phyloP scores from a whole-genome alignment of 2,113 vertebrate genomes.

The Cheilinus undulatus region DNA sequence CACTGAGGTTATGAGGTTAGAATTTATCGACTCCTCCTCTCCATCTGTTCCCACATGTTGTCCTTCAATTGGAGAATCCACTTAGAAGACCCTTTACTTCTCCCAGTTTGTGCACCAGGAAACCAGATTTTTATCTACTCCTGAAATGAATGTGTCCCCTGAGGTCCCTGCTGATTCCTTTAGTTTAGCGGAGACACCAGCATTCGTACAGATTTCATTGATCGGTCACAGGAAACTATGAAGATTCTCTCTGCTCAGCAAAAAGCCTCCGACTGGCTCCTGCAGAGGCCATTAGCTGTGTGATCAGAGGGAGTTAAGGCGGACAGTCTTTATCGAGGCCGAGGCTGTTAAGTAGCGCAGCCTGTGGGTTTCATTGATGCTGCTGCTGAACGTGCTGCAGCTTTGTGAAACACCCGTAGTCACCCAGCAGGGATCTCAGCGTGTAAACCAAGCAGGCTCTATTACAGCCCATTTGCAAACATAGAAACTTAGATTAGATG shows the following conservation, averaged over 20 bases:
- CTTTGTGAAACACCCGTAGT: slow-evolving; percentile 58
- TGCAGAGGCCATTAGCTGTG: slow-evolving; percentile 63
- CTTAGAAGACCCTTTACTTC: background rate
- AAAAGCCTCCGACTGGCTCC: slow-evolving; percentile 49
- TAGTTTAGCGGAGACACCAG: slow-evolving; percentile 21
- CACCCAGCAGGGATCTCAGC: slow-evolving; percentile 56
- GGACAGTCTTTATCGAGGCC: slow-evolving; percentile 48
- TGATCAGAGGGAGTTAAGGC: slow-evolving; percentile 64
- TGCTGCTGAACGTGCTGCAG: slow-evolving; percentile 46
- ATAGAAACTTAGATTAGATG: slow-evolving; percentile 46
- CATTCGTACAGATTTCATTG: slow-evolving; percentile 32
- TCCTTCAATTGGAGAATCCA: background rate
- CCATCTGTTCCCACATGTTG: slow-evolving; percentile 4
- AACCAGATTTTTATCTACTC: slow-evolving; percentile 43
- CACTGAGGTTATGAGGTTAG: no score
- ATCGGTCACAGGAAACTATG: slow-evolving; percentile 54
- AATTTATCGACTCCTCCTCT: no score
- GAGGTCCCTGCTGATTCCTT: slow-evolving; percentile 28
- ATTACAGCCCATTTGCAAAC: slow-evolving; percentile 66
- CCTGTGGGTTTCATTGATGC: slow-evolving; percentile 53
- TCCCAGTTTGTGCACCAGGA: slow-evolving; percentile 11
- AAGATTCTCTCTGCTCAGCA: slow-evolving; percentile 62
- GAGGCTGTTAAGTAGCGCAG: slow-evolving; percentile 47
- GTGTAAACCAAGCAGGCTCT: slow-evolving; percentile 47
- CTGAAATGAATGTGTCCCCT: slow-evolving; percentile 43